These are phyloP conservation scores for Dicyrtomina minuta DNA, from an alignment of 2,888 invertebrate genomes.

Conservation along the genomic window DNA sequence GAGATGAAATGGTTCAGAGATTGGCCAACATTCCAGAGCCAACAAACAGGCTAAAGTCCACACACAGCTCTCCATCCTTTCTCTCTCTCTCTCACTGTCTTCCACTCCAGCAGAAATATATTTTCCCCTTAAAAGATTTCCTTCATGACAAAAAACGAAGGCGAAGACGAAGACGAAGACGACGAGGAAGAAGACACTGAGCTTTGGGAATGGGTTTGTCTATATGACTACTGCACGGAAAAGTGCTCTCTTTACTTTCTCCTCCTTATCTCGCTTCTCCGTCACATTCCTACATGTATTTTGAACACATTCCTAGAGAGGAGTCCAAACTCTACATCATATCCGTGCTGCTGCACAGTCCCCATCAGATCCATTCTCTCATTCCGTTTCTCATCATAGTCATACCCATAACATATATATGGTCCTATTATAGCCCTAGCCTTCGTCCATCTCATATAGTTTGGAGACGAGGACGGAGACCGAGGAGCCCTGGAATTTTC, in stretches of 20 bases:
- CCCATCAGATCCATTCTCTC: not conserved
- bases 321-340: too few relatives aligned
- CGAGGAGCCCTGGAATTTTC: too few relatives aligned
- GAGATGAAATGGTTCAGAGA: slow-evolving; percentile 24
- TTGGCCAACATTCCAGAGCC: slow-evolving; percentile 10
- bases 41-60: slow-evolving; percentile 21
- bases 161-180: not conserved
- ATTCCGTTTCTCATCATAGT: not conserved
- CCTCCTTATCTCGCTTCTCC: too few relatives aligned
- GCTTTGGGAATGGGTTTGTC: not conserved
- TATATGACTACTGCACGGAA: too few relatives aligned
- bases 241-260: too few relatives aligned
- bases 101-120: not conserved
- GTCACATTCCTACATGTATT: slow-evolving; percentile 1
- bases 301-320: not conserved
- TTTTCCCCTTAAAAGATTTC: slow-evolving; percentile 9
- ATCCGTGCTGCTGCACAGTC: too few relatives aligned
- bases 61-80: not conserved
- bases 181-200: not conserved
- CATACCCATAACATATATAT: too few relatives aligned
- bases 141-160: too few relatives aligned
- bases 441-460: too few relatives aligned
- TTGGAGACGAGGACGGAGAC: too few relatives aligned
- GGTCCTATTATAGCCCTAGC: too few relatives aligned
- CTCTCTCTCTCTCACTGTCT: not conserved